A percentile compares a stretch with the other conserved stretches of the same genome.
phyloP scores from a whole-genome alignment of 2,113 vertebrate genomes.

The Neodon shergylaensis region DNA sequence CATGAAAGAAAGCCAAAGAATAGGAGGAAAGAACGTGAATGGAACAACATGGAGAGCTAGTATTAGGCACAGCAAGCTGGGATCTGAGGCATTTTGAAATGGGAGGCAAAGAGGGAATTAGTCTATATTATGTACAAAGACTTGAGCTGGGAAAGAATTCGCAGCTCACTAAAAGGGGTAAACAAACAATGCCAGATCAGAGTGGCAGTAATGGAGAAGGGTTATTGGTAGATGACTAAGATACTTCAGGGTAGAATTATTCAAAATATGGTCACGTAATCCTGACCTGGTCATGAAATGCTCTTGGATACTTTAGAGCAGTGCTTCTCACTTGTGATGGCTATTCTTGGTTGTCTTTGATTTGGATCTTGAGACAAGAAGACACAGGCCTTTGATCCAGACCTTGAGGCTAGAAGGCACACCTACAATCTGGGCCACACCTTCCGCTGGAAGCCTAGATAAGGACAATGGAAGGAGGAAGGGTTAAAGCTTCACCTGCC shows the following conservation, averaged over 20 bases:
- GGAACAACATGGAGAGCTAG: background rate
- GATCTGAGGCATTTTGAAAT: background rate
- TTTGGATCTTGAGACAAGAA: no score
- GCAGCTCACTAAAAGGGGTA: background rate
- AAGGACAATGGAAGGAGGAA: no score
- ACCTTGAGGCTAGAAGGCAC: no score
- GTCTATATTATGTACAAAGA: background rate
- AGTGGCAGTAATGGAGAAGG: background rate
- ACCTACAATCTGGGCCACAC: no score
- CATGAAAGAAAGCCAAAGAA: slow-evolving; percentile 23
- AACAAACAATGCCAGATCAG: background rate
- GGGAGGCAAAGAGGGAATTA: background rate
- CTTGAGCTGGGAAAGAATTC: background rate
- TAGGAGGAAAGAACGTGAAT: background rate
- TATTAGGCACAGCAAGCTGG: background rate
- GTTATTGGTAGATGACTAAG: background rate
- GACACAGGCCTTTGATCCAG: no score
- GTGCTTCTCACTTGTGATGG: no score
- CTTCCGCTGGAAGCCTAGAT: no score
- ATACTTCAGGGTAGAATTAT: background rate
- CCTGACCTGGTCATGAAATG: background rate
- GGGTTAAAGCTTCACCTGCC: no score
- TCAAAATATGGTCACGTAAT: background rate
- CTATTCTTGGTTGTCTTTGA: no score
- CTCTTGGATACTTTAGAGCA: background rate